phyloP scores from a whole-genome alignment of 2,797 vertebrate genomes.

The Phrynocephalus vlangalii region DNA sequence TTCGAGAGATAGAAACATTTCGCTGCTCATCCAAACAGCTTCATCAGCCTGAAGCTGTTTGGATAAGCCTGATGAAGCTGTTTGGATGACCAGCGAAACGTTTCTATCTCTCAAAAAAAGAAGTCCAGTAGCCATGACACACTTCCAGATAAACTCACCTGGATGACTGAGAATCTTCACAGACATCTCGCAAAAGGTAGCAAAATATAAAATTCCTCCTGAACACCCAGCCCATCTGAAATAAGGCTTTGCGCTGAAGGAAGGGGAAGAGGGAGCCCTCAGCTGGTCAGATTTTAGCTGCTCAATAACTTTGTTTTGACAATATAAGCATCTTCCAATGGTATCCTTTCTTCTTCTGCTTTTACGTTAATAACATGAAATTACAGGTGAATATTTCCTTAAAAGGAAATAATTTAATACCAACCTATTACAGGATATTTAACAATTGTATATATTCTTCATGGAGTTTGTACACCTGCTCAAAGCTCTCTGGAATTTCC shows the following conservation, averaged over 20 bases:
- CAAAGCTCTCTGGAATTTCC: not conserved
- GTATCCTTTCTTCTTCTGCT: not conserved
- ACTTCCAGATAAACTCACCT: too few species aligned
- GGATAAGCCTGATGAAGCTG: too few species aligned
- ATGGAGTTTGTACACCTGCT: not conserved
- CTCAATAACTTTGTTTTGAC: not conserved
- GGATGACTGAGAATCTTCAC: too few species aligned
- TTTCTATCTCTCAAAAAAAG: too few species aligned
- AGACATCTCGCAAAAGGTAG: not conserved
- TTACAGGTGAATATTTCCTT: not conserved
- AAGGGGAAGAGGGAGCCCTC: not conserved
- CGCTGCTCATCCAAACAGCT: too few species aligned
- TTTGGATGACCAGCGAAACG: too few species aligned
- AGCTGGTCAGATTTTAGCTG: not conserved
- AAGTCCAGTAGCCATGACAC: too few species aligned
- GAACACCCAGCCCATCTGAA: not conserved
- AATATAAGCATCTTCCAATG: not conserved
- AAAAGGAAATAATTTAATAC: not conserved
- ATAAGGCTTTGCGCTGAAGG: not conserved
- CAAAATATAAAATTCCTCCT: not conserved
- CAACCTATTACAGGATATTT: slow-evolving; percentile 7
- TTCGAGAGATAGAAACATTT: too few species aligned
- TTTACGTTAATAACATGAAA: not conserved
- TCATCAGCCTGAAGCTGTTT: too few species aligned
- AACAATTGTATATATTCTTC: slow-evolving; percentile 4